Conservation (phyloP, 2,113 vertebrate species). For the Melanerpes formicivorus region DNA sequence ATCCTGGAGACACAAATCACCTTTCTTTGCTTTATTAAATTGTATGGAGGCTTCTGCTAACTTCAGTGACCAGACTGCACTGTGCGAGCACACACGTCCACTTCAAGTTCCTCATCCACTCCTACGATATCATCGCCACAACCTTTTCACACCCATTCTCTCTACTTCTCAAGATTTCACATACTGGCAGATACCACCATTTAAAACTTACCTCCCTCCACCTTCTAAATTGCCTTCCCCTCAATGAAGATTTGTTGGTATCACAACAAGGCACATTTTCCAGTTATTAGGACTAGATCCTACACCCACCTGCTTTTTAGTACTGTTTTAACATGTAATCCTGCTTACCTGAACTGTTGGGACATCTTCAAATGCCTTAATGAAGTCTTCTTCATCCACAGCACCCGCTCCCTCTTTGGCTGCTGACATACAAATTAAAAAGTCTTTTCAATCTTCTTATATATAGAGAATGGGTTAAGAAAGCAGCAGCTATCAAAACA, state of each 20-base stretch:
- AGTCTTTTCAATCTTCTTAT: slow-evolving; percentile 23
- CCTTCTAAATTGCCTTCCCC: not conserved
- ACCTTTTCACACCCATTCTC: not conserved
- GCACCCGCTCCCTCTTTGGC: slow-evolving; percentile 94
- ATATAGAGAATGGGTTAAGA: slow-evolving; percentile 41
- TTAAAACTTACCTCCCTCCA: not conserved
- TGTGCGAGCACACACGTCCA: not conserved
- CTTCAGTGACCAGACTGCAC: not conserved
- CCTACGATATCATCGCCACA: not conserved
- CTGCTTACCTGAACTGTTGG: slow-evolving; percentile 86
- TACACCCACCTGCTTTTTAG: not conserved
- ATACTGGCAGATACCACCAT: not conserved
- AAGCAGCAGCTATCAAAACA: not conserved
- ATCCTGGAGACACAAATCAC: not conserved
- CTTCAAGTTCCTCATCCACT: not conserved
- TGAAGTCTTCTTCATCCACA: slow-evolving; percentile 97
- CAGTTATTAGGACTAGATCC: not conserved
- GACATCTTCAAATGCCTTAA: slow-evolving; percentile 95
- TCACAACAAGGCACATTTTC: not conserved
- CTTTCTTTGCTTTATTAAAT: not conserved
- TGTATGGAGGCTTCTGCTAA: not conserved
- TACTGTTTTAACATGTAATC: not conserved
- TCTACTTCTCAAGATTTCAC: not conserved
- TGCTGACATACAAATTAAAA: slow-evolving; percentile 67
- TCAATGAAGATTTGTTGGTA: not conserved